These are phyloP conservation scores for Camelus dromedarius DNA, from an alignment of 2,113 vertebrate genomes.

Conservation along the genomic window DNA sequence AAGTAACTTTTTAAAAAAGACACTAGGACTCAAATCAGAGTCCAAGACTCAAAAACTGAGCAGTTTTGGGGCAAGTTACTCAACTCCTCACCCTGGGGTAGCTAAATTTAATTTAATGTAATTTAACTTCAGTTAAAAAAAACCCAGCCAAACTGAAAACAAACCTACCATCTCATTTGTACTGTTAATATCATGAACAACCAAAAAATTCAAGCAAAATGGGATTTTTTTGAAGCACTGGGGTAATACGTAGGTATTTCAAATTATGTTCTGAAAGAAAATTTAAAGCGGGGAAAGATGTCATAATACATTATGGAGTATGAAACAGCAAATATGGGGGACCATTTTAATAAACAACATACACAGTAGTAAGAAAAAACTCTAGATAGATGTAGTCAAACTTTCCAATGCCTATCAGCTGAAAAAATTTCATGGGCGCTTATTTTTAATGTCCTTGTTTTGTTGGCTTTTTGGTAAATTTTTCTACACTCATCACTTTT, in stretches of 20 bases:
- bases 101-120: neutral
- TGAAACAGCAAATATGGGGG: neutral
- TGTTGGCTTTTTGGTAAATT: neutral
- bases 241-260: neutral
- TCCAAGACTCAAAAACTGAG: neutral
- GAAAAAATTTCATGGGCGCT: neutral
- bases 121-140: constrained; percentile 21
- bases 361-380: neutral
- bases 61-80: neutral
- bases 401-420: neutral
- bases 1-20: neutral
- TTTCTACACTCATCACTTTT: neutral
- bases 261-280: neutral
- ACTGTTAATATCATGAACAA: neutral
- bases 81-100: neutral
- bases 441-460: constrained; percentile 12
- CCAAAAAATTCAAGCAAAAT: neutral
- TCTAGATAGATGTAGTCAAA: neutral
- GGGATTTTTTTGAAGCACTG: neutral
- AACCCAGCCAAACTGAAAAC: neutral
- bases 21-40: neutral
- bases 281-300: constrained; percentile 34
- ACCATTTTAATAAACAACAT: constrained; percentile 8
- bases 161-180: neutral
- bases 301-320: neutral